Evolutionary conservation across 2,888 invertebrate genomes (phyloP), one percentile per base, ranked within the genome.

Genomic region (Marasmarcha lunaedactyla): DNA sequence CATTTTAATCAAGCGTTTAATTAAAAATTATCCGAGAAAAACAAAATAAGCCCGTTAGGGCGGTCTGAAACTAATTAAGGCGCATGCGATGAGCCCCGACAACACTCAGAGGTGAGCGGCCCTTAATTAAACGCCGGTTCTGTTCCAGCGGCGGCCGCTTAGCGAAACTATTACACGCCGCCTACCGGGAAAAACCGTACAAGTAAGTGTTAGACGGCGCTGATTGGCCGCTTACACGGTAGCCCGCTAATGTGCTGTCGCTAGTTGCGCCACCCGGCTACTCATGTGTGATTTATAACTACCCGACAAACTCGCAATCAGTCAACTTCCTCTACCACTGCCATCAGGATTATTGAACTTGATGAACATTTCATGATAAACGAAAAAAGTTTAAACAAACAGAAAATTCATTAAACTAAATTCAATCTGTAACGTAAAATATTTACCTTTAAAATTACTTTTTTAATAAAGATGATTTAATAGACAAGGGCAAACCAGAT

Each of bases 1-100:
- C 78, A 83, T 83, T 83, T 83, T 83, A 81, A 83, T 83, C 83
- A 83, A 81, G 79, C 83, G 77, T 83, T 81, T 83, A 83, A 83
- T 83, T 83, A 81, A 83, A 83, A 83, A 83, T 83, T 83, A 81
- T 79, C 79, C 74, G 77, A 78, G 79, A 81, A 83, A 81, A 81
- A 83, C 83, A 81, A 83, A 83, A 81, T 81, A 81, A 81, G 81
- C 73, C 77, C 69, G 79, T 78, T 78, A 77, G 78, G 78, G 76
- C 73, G 76, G 77, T 71, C 72, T 76, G 78, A 71, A 65, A 78
- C 76, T 81, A 83, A 83, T 81, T 79, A 83, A 77, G 79, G 78
- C 71, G 73, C 72, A 71, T 76, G 71, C 76, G 73, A 78, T 76
- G 78, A 74, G 44, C 41, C 39, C 38, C 30, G 11, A 30, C 30